Conservation (phyloP, 1,140 invertebrate genomes). For the Drosophila pallidifrons region DNA sequence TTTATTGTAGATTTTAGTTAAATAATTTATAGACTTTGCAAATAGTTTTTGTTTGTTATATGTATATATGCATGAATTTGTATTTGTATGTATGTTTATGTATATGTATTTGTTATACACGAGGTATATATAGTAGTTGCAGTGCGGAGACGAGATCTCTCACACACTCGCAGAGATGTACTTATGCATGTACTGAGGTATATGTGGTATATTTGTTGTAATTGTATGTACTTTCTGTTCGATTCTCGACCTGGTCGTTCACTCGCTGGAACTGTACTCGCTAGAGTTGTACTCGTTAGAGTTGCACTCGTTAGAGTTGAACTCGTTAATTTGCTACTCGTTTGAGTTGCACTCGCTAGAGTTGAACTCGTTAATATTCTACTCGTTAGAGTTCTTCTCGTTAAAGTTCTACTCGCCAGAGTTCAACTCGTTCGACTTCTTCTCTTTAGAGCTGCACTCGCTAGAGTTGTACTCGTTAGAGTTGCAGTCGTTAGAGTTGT, state of each 20-base stretch:
- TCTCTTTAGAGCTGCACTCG: no score
- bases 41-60: conserved; percentile 17
- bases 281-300: not conserved
- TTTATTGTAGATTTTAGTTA: conserved; percentile 75
- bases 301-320: conserved; percentile 4
- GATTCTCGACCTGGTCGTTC: conserved; percentile 51
- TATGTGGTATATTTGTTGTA: conserved; percentile 82
- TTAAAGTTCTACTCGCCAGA: no score
- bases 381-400: no score
- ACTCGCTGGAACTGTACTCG: conserved; percentile 11
- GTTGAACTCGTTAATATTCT: no score
- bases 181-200: conserved; percentile 83
- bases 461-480: no score
- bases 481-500: no score
- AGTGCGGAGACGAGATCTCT: conserved; percentile 4
- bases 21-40: conserved; percentile 32
- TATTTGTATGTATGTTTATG: conserved; percentile 46
- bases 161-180: conserved; percentile 55
- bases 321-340: not conserved
- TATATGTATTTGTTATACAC: conserved; percentile 72
- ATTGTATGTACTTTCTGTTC: conserved; percentile 81
- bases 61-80: conserved; percentile 8
- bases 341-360: no score
- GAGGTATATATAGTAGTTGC: conserved; percentile 68
- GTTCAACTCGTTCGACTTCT: no score